Base-by-base conservation (phyloP, 2,888 invertebrate genomes). In the Podotricha telesiphe region DNA sequence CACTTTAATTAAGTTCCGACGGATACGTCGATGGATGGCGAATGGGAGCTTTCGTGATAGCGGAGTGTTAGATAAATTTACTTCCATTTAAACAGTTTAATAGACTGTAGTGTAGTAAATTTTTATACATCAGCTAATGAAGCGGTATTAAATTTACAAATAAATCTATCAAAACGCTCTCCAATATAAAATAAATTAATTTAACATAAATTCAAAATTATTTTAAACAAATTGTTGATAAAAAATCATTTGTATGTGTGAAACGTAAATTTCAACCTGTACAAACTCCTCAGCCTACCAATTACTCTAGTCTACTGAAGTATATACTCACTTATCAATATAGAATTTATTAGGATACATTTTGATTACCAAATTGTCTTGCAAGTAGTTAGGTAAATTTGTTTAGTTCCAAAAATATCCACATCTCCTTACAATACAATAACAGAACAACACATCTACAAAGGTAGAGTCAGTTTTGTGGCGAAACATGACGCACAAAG, bases 1-100 rank as follows among this genome's bases (percentile, higher is more conserved):
- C 67, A 58, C 55, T 73, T 74, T 73, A 73, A 74, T 74, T 74
- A 73, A 73, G 69, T 73, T 74, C 40, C 66, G 66, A 63, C 45
- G 69, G 70, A 70, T 72, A 72, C 67, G 62, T 67, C 53, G 59
- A 73, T 72, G 64, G 68, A 72, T 67, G 68, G 58, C 28, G 34
- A 55, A 67, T 48, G 19, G 48, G 19, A 62, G 62, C 62, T 28
- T 48, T 62, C 68, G 47, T 61, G 67, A 67, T 66, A 67, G 53
- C 59, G 8, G 17, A 67, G 62, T 62, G 48, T 62, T 50, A 62
- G 62, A 48, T 50, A 37, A 62, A 62, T 62, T 48, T 20, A 48
- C 45, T 61, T 50, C 48, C 17, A 62, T 50, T 62, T 19, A 37
- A 62, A 47, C 47, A 13, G 62, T 48, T 62, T 47, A 34, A 19